Evolutionary conservation across 2,888 invertebrate genomes (phyloP), one percentile per base, ranked within the genome.

Genomic region (Helleia helle): DNA sequence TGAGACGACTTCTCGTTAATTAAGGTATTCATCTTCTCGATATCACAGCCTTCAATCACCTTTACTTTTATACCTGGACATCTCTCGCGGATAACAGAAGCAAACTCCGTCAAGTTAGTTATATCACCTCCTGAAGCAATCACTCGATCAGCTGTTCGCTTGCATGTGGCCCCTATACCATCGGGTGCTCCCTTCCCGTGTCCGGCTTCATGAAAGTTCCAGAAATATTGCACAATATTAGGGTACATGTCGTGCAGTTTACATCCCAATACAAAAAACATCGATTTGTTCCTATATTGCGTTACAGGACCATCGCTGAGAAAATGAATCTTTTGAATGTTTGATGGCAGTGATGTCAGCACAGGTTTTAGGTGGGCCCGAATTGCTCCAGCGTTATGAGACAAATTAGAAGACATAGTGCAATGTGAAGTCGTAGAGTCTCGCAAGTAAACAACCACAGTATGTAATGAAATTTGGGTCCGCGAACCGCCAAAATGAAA

Each of bases 251-350:
- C 13, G 3, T 30, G 15, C 17, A 30, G n/a, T 30, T 15, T 30
- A 15, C 2, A 15, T 2, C 49, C 53, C 36, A 66, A 38, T 31
- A 58, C 52, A 52, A 50, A 59, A 50, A 74, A 69, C 55, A 67
- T 67, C 0, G 47, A 50, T 52, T 68, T 66, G 43, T 71, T 50
- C 7, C 48, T 28, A 25, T 53, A 54, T 41, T 54, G 50, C n/a
- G 51, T 51, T n/a, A 51, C 49, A 2, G 71, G 68, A 2, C 66
- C 60, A 47, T 71, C 69, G 42, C 60, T 66, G 2, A 62, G 17
- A 38, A 67, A 65, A 46, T 69, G 62, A 4, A 67, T 34, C 38
- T 18, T 40, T 7, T 46, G 40, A 12, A 56, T 43, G 13, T 11
- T 8, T 3, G 13, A 13, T 13, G 29, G 13, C 8, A 30, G 8